Percentiles rank a stretch among this genome's conserved stretches.
These are phyloP conservation scores for Tuberolachnus salignus DNA, from an alignment of 2,888 invertebrate genomes.

Conservation along the genomic window DNA sequence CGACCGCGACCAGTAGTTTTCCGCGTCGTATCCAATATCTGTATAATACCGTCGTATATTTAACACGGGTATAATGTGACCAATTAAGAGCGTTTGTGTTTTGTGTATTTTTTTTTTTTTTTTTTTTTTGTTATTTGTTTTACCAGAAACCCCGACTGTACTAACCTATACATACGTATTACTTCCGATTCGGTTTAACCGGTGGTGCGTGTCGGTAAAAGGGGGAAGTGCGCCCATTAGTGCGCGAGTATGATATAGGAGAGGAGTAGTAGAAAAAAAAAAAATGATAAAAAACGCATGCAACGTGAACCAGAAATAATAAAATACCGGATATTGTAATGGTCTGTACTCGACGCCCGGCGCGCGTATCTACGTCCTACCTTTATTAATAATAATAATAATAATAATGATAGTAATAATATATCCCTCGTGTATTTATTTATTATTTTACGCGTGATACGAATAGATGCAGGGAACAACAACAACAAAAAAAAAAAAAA, in stretches of 20 bases:
- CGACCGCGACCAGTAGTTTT: slow-evolving; percentile 7
- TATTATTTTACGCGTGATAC: slow-evolving; percentile 1
- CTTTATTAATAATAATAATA: too few species aligned
- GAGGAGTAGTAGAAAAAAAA: too few species aligned
- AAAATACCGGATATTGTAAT: slow-evolving; percentile 45
- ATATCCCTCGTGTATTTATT: slow-evolving; percentile 17
- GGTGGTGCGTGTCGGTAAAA: slow-evolving; percentile 25
- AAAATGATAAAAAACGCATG: slow-evolving; percentile 11
- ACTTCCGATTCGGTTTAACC: slow-evolving; percentile 50
- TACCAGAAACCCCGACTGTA: slow-evolving; percentile 22
- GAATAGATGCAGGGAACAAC: too few species aligned
- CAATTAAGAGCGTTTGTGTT: slow-evolving; percentile 49
- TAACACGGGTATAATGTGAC: slow-evolving; percentile 53
- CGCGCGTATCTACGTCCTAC: slow-evolving; percentile 2
- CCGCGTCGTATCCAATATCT: slow-evolving; percentile 10
- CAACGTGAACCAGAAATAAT: slow-evolving; percentile 32
- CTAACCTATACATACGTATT: background rate
- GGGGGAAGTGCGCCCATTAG: slow-evolving; percentile 49
- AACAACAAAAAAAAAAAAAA: too few species aligned
- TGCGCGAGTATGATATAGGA: background rate
- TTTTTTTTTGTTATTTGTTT: too few species aligned
- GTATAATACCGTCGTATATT: background rate
- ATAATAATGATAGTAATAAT: too few species aligned
- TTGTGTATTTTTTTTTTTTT: background rate
- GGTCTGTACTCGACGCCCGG: background rate